Percentiles rank a stretch among this genome's conserved stretches.
Evolutionary conservation across 2,797 vertebrate genomes (phyloP).

Genomic region (Meda fulgida): DNA sequence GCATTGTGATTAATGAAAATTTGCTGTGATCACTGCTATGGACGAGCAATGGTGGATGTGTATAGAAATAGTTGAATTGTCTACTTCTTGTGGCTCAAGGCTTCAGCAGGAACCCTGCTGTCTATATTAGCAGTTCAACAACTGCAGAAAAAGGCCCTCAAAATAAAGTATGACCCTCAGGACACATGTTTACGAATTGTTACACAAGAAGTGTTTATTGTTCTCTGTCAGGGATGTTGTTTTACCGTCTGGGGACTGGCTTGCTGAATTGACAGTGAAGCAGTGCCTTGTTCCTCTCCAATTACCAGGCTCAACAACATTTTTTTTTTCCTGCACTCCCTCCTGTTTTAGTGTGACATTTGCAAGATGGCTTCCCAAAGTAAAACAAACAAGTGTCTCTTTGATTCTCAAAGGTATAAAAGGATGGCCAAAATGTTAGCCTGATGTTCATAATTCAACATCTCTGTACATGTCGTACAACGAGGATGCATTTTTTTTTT

Average conservation of each 20-base stretch:
- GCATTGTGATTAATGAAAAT: slow-evolving; percentile 37
- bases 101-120: slow-evolving; percentile 35
- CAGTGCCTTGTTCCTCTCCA: slow-evolving; percentile 56
- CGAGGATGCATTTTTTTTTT: not conserved
- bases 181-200: slow-evolving; percentile 57
- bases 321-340: slow-evolving; percentile 20
- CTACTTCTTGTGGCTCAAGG: slow-evolving; percentile 34
- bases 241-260: slow-evolving; percentile 46
- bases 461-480: not conserved
- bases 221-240: slow-evolving; percentile 50
- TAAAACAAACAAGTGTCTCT: slow-evolving; percentile 42
- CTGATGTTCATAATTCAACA: slow-evolving; percentile 2
- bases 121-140: slow-evolving; percentile 44
- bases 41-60: slow-evolving; percentile 4
- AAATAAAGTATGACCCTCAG: slow-evolving; percentile 53
- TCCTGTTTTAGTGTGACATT: slow-evolving; percentile 41
- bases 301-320: slow-evolving; percentile 49
- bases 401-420: slow-evolving; percentile 28
- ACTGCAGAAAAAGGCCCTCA: slow-evolving; percentile 37
- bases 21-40: slow-evolving; percentile 41
- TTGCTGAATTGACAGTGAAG: slow-evolving; percentile 51
- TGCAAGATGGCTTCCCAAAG: slow-evolving; percentile 36
- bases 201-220: slow-evolving; percentile 58
- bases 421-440: slow-evolving; percentile 6
- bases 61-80: slow-evolving; percentile 35